Conservation (phyloP, 2,888 invertebrate species). For the Theretra japonica region DNA sequence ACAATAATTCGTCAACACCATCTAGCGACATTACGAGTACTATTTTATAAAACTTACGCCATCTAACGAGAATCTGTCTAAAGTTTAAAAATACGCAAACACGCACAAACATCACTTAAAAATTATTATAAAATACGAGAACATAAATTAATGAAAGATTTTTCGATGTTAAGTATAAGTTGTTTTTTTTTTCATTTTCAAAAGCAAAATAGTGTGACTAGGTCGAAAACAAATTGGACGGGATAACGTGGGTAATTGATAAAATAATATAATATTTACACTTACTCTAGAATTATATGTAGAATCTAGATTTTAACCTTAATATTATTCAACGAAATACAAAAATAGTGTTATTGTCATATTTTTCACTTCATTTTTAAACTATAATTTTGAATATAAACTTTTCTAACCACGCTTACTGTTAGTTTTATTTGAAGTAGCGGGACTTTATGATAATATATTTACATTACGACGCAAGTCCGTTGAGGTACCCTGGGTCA, state of each 20-base stretch:
- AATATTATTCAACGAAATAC: background rate
- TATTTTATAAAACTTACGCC: background rate
- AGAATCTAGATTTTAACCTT: background rate
- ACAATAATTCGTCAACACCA: slow-evolving; percentile 14
- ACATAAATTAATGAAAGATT: background rate
- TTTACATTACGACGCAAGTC: background rate
- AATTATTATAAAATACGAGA: background rate
- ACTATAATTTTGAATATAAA: slow-evolving; percentile 16
- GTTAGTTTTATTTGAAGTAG: no score
- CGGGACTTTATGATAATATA: no score
- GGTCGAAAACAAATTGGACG: background rate
- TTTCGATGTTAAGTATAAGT: background rate
- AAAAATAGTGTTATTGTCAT: background rate
- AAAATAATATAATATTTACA: background rate
- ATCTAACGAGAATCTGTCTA: background rate
- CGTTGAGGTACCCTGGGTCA: background rate
- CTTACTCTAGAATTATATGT: background rate
- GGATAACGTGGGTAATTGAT: background rate
- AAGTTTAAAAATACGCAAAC: background rate
- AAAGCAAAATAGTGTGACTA: background rate
- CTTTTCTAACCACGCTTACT: no score
- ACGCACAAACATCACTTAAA: background rate
- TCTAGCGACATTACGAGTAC: background rate
- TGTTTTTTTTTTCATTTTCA: background rate
- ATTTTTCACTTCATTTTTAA: background rate